A percentile compares a stretch with the other conserved stretches of the same genome.
Evolutionary conservation across 2,113 vertebrate genomes (phyloP).

Genomic region (Lophius piscatorius): DNA sequence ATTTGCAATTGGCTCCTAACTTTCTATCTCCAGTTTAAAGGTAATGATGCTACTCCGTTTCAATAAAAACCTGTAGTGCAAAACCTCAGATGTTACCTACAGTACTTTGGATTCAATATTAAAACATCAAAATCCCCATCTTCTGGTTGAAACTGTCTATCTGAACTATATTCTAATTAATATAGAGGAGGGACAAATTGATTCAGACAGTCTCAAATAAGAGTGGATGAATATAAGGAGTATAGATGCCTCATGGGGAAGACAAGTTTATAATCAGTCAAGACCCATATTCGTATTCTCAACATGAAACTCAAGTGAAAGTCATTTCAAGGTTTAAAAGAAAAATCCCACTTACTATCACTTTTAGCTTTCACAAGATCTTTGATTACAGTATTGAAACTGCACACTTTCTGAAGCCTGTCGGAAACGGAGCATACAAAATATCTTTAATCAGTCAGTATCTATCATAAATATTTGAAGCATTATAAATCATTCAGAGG

Average conservation of each 20-base stretch:
- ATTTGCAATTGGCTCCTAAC: constrained; percentile 27
- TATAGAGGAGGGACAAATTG: background rate
- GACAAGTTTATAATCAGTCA: background rate
- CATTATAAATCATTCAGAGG: no score
- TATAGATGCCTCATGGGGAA: background rate
- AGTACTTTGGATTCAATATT: constrained; percentile 19
- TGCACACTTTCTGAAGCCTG: no score
- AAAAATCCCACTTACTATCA: no score
- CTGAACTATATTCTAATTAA: background rate
- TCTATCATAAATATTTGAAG: no score
- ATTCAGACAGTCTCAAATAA: background rate
- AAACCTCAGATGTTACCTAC: constrained; percentile 14
- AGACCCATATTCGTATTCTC: no score
- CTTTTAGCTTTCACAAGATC: no score
- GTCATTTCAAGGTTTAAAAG: no score
- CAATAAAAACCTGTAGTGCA: constrained; percentile 22
- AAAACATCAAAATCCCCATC: constrained; percentile 7
- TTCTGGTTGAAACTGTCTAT: background rate
- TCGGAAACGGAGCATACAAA: no score
- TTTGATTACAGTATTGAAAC: no score
- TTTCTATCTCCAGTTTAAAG: constrained; percentile 17
- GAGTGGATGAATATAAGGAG: no score
- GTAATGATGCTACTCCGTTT: constrained; percentile 19
- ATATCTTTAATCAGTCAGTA: no score
- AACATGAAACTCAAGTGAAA: no score